Evolutionary conservation across 2,888 invertebrate genomes (phyloP).

Genomic region (Polydrusus cervinus): DNA sequence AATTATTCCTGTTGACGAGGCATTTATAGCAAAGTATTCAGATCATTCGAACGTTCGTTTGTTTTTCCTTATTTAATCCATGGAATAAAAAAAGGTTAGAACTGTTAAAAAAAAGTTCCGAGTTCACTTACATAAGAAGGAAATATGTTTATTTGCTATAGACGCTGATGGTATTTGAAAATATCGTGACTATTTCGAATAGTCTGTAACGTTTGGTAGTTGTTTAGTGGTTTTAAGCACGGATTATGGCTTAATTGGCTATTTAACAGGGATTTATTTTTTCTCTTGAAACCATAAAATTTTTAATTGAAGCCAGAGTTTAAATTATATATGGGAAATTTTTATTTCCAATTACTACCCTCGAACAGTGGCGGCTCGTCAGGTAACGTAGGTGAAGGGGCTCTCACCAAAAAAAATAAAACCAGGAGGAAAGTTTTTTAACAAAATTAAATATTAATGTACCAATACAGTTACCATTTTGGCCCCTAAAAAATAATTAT

Average conservation of each 20-base stretch:
- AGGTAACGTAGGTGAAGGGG: too few species aligned
- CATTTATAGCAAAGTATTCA: constrained; percentile 1
- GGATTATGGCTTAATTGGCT: constrained; percentile 35
- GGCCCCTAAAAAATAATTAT: too few species aligned
- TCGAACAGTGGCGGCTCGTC: too few species aligned
- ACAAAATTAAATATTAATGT: too few species aligned
- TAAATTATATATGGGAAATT: too few species aligned
- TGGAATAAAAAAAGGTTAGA: not conserved
- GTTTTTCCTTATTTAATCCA: not conserved
- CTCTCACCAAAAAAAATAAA: too few species aligned
- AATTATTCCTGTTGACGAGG: constrained; percentile 33
- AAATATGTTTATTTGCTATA: constrained; percentile 17
- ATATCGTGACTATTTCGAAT: constrained; percentile 43
- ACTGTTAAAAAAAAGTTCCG: not conserved
- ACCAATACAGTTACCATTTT: too few species aligned
- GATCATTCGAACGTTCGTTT: not conserved
- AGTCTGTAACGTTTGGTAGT: constrained; percentile 21
- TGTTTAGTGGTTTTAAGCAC: constrained; percentile 42
- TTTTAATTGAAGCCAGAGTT: not conserved
- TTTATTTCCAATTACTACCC: too few species aligned
- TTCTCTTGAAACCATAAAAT: not conserved
- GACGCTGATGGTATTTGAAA: constrained; percentile 43
- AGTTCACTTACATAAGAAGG: constrained; percentile 6
- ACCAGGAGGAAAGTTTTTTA: too few species aligned
- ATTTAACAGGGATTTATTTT: constrained; percentile 3